These are phyloP conservation scores for Zoanthus sansibaricus DNA, from an alignment of 92 coral and sea anemone genomes.

Conservation along the genomic window DNA sequence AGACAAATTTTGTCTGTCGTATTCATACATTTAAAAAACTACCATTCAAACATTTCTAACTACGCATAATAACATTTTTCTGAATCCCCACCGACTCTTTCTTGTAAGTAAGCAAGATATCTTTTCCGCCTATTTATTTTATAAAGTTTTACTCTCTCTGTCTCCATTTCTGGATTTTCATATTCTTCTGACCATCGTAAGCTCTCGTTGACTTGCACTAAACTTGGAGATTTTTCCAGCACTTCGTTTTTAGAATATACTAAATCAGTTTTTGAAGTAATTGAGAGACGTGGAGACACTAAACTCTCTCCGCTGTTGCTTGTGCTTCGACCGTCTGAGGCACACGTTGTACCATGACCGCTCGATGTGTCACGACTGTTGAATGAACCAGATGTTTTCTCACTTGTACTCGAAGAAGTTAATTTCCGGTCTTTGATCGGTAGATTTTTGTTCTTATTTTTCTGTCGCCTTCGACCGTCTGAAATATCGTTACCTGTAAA, in stretches of 20 bases:
- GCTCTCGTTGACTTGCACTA: constrained; percentile 64
- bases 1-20: background rate
- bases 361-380: constrained; percentile 30
- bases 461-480: background rate
- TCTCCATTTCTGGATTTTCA: constrained; percentile 74
- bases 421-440: background rate
- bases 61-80: constrained; percentile 36
- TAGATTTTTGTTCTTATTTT: background rate
- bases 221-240: constrained; percentile 25
- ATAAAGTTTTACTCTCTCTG: constrained; percentile 80
- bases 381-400: background rate
- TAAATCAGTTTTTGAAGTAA: constrained; percentile 27
- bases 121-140: constrained; percentile 91
- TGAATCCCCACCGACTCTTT: constrained; percentile 7
- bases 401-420: constrained; percentile 4
- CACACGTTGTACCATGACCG: constrained; percentile 51
- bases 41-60: background rate
- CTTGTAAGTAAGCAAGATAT: constrained; percentile 78
- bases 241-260: constrained; percentile 23
- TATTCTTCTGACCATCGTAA: constrained; percentile 76
- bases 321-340: constrained; percentile 84
- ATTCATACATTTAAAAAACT: background rate
- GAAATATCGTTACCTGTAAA: constrained; percentile 14
- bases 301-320: constrained; percentile 77
- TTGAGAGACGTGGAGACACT: constrained; percentile 31